Percentiles rank a stretch among this genome's conserved stretches.
These are phyloP conservation scores for Spatulosminthurus flaviceps DNA, from an alignment of 2,888 invertebrate species.

Conservation along the genomic window DNA sequence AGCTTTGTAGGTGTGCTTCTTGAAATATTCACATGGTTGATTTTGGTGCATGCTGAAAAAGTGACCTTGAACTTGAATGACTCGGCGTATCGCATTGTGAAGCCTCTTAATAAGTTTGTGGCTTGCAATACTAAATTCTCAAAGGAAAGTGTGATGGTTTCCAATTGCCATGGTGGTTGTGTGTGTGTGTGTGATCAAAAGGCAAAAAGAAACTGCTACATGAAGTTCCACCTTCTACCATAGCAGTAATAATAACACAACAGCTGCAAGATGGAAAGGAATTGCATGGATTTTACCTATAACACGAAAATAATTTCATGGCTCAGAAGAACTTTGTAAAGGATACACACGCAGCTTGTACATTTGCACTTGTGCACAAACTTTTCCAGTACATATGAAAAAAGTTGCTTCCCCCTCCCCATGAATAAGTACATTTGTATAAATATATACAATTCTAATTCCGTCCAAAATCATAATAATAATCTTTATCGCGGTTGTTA, in stretches of 20 bases:
- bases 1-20: too few species aligned
- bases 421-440: not conserved
- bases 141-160: too few species aligned
- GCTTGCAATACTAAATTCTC: too few species aligned
- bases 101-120: too few species aligned
- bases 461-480: not conserved
- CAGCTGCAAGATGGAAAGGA: not conserved
- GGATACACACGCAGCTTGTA: not conserved
- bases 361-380: too few species aligned
- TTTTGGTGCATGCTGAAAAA: slow-evolving; percentile 29
- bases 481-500: slow-evolving; percentile 14
- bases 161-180: too few species aligned
- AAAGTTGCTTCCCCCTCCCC: not conserved
- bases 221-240: not conserved
- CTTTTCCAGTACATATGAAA: too few species aligned
- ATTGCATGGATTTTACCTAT: slow-evolving; percentile 12
- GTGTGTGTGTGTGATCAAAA: too few species aligned
- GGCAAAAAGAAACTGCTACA: too few species aligned
- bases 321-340: not conserved
- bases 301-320: slow-evolving; percentile 18
- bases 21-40: not conserved
- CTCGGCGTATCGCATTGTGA: not conserved
- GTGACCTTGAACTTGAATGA: slow-evolving; percentile 38
- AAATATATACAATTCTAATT: not conserved
- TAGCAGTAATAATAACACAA: not conserved